Evolutionary conservation across 92 coral and sea anemone species (phyloP).

Genomic region (Umimayanthus chanpuru): DNA sequence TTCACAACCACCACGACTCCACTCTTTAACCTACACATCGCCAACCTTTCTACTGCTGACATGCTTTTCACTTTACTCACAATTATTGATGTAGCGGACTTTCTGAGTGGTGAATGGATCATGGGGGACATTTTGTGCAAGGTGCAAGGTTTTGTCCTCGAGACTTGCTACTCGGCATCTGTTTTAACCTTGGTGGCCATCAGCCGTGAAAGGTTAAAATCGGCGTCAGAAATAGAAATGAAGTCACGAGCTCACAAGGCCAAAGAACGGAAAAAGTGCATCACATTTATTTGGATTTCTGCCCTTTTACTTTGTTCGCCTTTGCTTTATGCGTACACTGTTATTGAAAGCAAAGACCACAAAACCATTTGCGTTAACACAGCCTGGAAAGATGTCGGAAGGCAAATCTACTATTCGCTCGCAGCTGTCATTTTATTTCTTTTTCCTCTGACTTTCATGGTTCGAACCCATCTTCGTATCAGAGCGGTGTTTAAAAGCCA

Average conservation of each 20-base stretch:
- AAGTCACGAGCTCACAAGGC: conserved; percentile 56
- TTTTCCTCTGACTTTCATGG: conserved; percentile 66
- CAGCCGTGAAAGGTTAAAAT: conserved; percentile 68
- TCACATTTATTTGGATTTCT: conserved; percentile 54
- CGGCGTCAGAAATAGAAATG: conserved; percentile 57
- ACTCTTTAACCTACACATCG: conserved; percentile 75
- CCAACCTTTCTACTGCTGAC: conserved; percentile 73
- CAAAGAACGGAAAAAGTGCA: conserved; percentile 50
- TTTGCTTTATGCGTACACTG: conserved; percentile 62
- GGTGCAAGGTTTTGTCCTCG: conserved; percentile 73
- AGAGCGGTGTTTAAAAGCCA: conserved; percentile 64
- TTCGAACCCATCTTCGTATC: conserved; percentile 67
- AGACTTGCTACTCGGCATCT: conserved; percentile 78
- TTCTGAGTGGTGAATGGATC: conserved; percentile 54
- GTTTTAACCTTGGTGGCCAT: conserved; percentile 80
- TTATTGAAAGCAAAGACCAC: conserved; percentile 15
- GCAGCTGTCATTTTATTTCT: conserved; percentile 58
- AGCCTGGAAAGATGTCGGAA: conserved; percentile 62
- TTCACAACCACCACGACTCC: conserved; percentile 50
- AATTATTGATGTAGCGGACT: conserved; percentile 60
- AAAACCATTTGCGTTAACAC: conserved; percentile 51
- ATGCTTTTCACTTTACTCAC: conserved; percentile 76
- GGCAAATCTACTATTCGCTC: conserved; percentile 75
- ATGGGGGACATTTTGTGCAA: conserved; percentile 65
- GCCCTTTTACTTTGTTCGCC: conserved; percentile 74